These are phyloP conservation scores for Papilio protenor DNA, from an alignment of 2,888 invertebrate genomes.

Conservation along the genomic window DNA sequence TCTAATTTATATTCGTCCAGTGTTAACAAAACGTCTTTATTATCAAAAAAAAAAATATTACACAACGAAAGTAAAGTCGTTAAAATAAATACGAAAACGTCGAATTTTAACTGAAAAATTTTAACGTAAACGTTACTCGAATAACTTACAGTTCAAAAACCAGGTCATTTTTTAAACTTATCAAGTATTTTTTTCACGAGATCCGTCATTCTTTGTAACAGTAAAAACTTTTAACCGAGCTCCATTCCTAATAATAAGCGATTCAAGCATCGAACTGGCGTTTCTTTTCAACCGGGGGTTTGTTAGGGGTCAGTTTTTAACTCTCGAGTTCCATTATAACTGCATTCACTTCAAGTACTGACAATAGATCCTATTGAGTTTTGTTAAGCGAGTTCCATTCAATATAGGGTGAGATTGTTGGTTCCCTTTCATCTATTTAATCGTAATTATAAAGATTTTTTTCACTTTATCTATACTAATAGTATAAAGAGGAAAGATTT, in stretches of 20 bases:
- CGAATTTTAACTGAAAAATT: background rate
- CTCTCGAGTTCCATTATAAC: slow-evolving; percentile 16
- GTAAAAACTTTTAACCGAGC: slow-evolving; percentile 26
- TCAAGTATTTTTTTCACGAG: slow-evolving; percentile 8
- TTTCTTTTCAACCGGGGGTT: slow-evolving; percentile 33
- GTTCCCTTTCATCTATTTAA: background rate
- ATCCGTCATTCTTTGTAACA: slow-evolving; percentile 30
- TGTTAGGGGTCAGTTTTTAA: slow-evolving; percentile 37
- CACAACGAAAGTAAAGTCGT: background rate
- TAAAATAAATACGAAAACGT: background rate
- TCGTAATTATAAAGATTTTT: too few species aligned
- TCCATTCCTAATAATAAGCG: slow-evolving; percentile 31
- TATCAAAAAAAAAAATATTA: background rate
- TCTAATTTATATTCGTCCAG: too few species aligned
- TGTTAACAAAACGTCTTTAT: background rate
- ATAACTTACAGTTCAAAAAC: slow-evolving; percentile 14
- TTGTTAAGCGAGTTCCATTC: slow-evolving; percentile 16
- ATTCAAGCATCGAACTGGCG: slow-evolving; percentile 36
- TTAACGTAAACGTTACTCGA: slow-evolving; percentile 14
- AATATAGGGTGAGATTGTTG: background rate
- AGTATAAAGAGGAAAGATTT: too few species aligned
- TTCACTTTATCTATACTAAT: too few species aligned
- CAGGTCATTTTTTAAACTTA: slow-evolving; percentile 27
- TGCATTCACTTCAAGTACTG: slow-evolving; percentile 34
- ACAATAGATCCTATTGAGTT: slow-evolving; percentile 30